Evolutionary conservation across 1,140 invertebrate species (phyloP), one percentile per base, ranked within the genome.

Genomic region (Neuroterus valhalla): DNA sequence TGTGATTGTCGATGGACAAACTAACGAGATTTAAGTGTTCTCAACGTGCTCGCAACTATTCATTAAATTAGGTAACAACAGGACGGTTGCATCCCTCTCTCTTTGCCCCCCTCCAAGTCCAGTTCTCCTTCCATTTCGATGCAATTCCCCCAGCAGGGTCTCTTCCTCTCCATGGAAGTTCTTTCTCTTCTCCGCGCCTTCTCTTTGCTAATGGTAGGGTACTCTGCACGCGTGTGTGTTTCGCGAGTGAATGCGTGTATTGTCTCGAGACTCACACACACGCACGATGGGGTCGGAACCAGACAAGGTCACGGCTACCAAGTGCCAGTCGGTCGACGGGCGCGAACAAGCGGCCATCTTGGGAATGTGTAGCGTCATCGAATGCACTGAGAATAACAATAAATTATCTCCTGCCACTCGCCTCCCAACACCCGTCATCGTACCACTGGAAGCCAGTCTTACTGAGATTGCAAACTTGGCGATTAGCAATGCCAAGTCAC

Each of bases 1-100:
- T 48, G 17, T 48, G 17, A 48, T 48, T 48, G 46, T 19, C 46
- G 46, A 48, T 48, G 46, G 46, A 48, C 3, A n/a, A 26, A 21
- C 19, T 52, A 52, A 52, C 23, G 50, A 21, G 50, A 11, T 52
- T 52, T 52, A 52, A 52, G 19, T 52, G 46, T 48, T 75, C 71
- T 66, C 62, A 71, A 80, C 76, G 78, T 77, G 78, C 74, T 68
- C 71, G 72, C 70, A 74, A 70, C 76, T 76, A 76, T 78, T 81
- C 76, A 78, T 81, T 81, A 81, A 81, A 78, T 81, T 81, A 81
- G 79, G 79, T 78, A 81, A 81, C 76, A 72, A 76, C 68, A 70
- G 72, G 52, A 70, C 67, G 68, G 69, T 67, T 17, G 31, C 38
- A 66, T 68, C 71, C 48, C 38, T 52, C 66, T 66, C 23, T 66